These are phyloP conservation scores for Bubo blakistoni DNA, from an alignment of 2,113 vertebrate species.

Conservation along the genomic window DNA sequence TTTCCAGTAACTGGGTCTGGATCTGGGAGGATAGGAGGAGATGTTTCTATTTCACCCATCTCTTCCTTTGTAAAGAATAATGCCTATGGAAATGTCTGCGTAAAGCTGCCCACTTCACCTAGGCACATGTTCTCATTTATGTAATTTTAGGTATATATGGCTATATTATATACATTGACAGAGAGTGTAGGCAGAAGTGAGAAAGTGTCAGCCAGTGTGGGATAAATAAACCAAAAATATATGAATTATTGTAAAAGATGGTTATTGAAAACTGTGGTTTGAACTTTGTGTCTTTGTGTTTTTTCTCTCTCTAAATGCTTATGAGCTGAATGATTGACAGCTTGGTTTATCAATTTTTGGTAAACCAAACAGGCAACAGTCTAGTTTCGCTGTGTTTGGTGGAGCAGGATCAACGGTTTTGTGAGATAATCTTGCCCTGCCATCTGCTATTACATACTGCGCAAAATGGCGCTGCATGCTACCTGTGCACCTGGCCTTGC, in stretches of 20 bases:
- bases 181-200: not conserved
- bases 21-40: not conserved
- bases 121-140: not conserved
- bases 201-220: not conserved
- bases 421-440: not conserved
- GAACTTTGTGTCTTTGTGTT: not conserved
- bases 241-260: not conserved
- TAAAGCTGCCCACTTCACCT: not conserved
- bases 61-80: not conserved
- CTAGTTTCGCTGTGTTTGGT: not conserved
- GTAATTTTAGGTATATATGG: not conserved
- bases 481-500: not conserved
- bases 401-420: not conserved
- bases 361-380: not conserved
- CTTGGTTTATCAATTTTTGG: not conserved
- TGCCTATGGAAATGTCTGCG: not conserved
- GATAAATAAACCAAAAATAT: not conserved
- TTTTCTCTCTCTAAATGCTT: not conserved
- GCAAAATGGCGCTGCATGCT: not conserved
- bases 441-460: not conserved
- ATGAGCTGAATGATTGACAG: not conserved
- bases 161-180: not conserved
- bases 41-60: not conserved
- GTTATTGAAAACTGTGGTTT: not conserved
- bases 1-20: not conserved